phyloP scores from a whole-genome alignment of 2,888 invertebrate genomes.

The Bombylius major region DNA sequence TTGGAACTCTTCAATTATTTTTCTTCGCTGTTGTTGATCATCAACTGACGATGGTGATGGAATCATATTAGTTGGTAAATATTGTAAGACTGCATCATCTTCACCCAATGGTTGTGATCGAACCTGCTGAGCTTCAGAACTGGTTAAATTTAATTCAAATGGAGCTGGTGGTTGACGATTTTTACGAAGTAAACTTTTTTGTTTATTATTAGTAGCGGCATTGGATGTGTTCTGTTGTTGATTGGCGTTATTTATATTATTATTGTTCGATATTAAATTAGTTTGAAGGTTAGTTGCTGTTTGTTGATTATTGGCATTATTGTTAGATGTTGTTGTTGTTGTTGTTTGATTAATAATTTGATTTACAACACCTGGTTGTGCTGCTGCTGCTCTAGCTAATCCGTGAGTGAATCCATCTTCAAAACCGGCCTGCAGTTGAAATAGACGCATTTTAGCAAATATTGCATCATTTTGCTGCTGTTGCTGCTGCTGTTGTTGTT shows the following conservation, averaged over 20 bases:
- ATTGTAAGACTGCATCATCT: constrained; percentile 24
- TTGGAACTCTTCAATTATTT: constrained; percentile 24
- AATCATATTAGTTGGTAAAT: constrained; percentile 8
- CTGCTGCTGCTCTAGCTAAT: constrained; percentile 15
- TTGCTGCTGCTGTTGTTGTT: neutral
- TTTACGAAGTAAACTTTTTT: constrained; percentile 31
- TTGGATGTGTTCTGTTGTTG: neutral
- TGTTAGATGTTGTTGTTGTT: neutral
- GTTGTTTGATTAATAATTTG: constrained; percentile 15
- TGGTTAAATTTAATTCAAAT: constrained; percentile 26
- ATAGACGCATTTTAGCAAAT: constrained; percentile 34
- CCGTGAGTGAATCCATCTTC: constrained; percentile 29
- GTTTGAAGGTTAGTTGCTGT: neutral
- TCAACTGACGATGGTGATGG: constrained; percentile 8
- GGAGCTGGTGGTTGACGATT: constrained; percentile 30
- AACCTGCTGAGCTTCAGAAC: constrained; percentile 25
- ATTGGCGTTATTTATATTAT: constrained; percentile 9
- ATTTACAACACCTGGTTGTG: constrained; percentile 18
- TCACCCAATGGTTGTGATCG: constrained; percentile 40
- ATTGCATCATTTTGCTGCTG: constrained; percentile 33
- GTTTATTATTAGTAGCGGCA: constrained; percentile 15
- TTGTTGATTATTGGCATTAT: constrained; percentile 1
- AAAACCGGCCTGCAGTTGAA: constrained; percentile 35
- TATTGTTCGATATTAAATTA: neutral
- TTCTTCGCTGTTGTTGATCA: constrained; percentile 25